Percentiles rank a stretch among this genome's conserved stretches.
phyloP scores from a whole-genome alignment of 2,113 vertebrate genomes.

The Danio rerio region DNA sequence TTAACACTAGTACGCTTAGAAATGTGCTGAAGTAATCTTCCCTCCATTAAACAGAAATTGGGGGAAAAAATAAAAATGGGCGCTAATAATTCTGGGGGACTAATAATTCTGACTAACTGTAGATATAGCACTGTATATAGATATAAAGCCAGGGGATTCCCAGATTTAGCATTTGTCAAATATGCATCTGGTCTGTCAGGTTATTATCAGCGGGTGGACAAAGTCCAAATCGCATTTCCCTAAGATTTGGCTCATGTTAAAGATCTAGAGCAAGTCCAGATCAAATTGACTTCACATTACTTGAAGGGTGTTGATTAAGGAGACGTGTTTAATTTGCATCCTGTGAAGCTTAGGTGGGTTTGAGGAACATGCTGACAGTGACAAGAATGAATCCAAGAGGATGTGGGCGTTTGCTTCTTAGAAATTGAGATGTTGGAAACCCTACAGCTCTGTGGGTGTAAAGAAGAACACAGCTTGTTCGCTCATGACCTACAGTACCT shows the following conservation, averaged over 20 bases:
- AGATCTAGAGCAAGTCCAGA: too few relatives aligned
- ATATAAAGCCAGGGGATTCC: background rate
- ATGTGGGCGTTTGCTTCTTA: conserved; percentile 27
- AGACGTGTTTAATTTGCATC: conserved; percentile 20
- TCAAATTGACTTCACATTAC: conserved; percentile 14
- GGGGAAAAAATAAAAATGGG: too few relatives aligned
- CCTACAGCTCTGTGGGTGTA: conserved; percentile 8
- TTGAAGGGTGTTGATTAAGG: background rate
- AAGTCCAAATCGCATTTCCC: conserved; percentile 57
- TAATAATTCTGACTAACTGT: too few relatives aligned
- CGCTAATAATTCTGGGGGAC: too few relatives aligned
- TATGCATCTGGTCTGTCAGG: conserved; percentile 33
- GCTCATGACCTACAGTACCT: background rate
- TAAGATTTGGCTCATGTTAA: conserved; percentile 36
- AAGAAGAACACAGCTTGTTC: conserved; percentile 35
- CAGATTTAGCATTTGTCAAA: conserved; percentile 51
- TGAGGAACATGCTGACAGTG: conserved; percentile 1
- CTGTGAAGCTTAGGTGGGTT: background rate
- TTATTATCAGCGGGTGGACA: conserved; percentile 40
- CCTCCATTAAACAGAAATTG: too few relatives aligned
- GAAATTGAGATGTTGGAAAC: conserved; percentile 38
- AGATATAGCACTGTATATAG: too few relatives aligned
- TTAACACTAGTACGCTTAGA: too few relatives aligned
- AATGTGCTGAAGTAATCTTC: too few relatives aligned
- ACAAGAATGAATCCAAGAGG: background rate